Base-by-base conservation (phyloP, 2,888 invertebrate species). In the Cenopis cana region DNA sequence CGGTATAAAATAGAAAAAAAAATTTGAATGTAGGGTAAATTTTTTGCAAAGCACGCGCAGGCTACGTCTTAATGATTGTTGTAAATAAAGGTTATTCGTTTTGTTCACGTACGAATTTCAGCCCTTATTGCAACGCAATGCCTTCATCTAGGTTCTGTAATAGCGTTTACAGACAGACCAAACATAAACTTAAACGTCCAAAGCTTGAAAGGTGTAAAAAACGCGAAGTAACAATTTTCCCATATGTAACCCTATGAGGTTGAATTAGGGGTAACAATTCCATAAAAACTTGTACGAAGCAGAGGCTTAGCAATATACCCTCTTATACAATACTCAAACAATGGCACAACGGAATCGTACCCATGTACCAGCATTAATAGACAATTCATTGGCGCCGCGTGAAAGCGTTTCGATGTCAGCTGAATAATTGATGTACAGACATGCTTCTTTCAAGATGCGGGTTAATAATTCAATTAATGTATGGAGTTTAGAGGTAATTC, bases 331-430 rank as follows among this genome's bases (percentile, higher is more conserved):
- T 17, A 17, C 0, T 20, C 24, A 59, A n/a, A 24, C 49, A 56
- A 56, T 49, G 24, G 46, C 20, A 6, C 46, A 54, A 6, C 41
- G 60, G 70, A 66, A 38, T 61, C 12, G 50, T 67, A 71, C 61
- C 65, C 66, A 33, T 70, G 70, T 70, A 66, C 60, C 60, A 14
- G 18, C 65, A 66, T 70, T 70, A 71, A 71, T 71, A 66, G 71
- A 67, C 71, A 67, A 56, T 71, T 71, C 61, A 71, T 71, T 24
- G 36, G 46, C 61, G 71, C 33, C 33, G 36, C 71, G 54, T 61
- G 74, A 85, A 78, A 85, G 86, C 84, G 69, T 87, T 87, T 79
- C 84, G 66, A 64, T 86, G 87, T 87, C 52, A n/a, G n/a, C 24
- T 52, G 52, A 74, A 70, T 69, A 20, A 74, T 87, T 85, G 82